Evolutionary conservation across 1,140 invertebrate genomes (phyloP), one percentile per base, ranked within the genome.

Genomic region (Drosophila bifasciata): DNA sequence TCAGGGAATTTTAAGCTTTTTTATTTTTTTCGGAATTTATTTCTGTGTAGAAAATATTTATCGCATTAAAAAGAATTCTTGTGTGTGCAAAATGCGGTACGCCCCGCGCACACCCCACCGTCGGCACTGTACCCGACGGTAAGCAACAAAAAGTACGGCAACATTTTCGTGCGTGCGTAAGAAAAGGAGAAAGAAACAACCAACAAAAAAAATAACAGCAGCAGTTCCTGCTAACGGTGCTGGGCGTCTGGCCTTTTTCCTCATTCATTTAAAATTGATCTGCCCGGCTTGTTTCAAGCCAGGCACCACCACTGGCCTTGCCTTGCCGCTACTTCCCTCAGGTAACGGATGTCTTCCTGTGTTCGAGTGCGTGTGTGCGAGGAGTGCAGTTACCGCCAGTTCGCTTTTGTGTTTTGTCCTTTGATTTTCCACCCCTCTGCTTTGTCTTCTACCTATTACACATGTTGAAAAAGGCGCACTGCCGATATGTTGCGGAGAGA

Each of bases 1-100:
- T 69, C 77, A 79, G 57, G 56, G 51, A 46, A 78, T 74, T 66
- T 80, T 75, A 86, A 77, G 73, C 81, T 77, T 55, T 55, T 73
- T 73, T n/a, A n/a, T n/a, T n/a, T 23, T 70, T 75, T 75, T 85
- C 46, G 21, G 23, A 76, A 86, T 85, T 77, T 86, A 78, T 86
- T 81, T 86, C 44, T 46, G 57, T 74, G 19, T 57, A 50, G 39
- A 66, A 62, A 57, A 76, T 73, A 61, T 66, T 81, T 73, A 70
- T 57, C 64, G 45, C 53, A 53, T 21, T 21, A 64, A 55, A 58
- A 44, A 50, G 28, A 52, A 58, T 76, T 53, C 69, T 50, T 55
- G 75, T 61, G 53, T 76, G 58, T 70, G 70, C 64, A 73, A 68
- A 81, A 74, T 71, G 57, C 36, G 17, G 21, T 23, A 40, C 46